Percentiles rank a stretch among this genome's conserved stretches.
These are phyloP conservation scores for Agapornis canus DNA, from an alignment of 2,797 vertebrate genomes.

Conservation along the genomic window DNA sequence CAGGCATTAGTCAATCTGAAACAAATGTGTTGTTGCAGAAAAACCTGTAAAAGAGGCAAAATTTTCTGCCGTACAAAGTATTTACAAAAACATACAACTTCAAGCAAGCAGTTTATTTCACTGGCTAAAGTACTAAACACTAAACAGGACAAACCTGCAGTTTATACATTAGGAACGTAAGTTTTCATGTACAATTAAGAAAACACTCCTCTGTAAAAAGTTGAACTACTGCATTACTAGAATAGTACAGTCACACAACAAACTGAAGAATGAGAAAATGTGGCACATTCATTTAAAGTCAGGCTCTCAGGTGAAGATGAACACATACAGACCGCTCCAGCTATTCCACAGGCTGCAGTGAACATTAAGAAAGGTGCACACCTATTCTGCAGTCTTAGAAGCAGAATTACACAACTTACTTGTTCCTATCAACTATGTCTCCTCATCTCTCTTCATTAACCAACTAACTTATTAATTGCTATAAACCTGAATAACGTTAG, in stretches of 20 bases:
- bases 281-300: not conserved
- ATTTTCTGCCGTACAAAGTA: slow-evolving; percentile 22
- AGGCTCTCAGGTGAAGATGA: not conserved
- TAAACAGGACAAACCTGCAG: slow-evolving; percentile 22
- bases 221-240: not conserved
- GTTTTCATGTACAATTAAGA: slow-evolving; percentile 40
- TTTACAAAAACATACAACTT: slow-evolving; percentile 47
- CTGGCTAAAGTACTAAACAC: slow-evolving; percentile 28
- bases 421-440: not conserved
- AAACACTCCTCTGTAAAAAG: slow-evolving; percentile 40
- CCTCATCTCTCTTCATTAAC: not conserved
- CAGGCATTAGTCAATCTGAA: not conserved
- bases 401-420: not conserved
- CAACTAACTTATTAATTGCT: not conserved
- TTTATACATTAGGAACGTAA: slow-evolving; percentile 65
- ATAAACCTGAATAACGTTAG: not conserved
- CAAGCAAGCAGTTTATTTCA: slow-evolving; percentile 65
- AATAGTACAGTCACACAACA: not conserved
- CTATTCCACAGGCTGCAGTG: not conserved
- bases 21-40: not conserved
- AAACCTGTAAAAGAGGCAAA: not conserved
- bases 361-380: not conserved
- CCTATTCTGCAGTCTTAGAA: not conserved
- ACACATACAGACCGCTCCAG: not conserved
- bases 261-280: not conserved